Conservation (phyloP, 2,113 vertebrate genomes). For the Neomonachus schauinslandi region DNA sequence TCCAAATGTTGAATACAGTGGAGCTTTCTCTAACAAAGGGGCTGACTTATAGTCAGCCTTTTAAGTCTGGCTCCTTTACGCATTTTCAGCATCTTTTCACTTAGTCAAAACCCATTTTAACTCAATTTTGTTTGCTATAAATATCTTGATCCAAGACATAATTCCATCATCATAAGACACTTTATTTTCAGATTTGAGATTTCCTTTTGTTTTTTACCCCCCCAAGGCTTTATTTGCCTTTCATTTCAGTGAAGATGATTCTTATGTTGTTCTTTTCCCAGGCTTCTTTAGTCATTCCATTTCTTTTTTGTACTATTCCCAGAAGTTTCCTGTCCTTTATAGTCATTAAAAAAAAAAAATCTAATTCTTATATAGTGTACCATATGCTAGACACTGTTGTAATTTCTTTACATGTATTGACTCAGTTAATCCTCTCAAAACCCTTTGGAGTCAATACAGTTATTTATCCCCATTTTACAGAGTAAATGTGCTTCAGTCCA, state of each 20-base stretch:
- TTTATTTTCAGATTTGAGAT: slow-evolving; percentile 44
- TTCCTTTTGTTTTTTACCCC: neutral
- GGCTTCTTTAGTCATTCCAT: neutral
- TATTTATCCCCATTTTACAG: neutral
- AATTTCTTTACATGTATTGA: neutral
- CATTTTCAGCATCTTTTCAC: neutral
- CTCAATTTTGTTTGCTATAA: slow-evolving; percentile 36
- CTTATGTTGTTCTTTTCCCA: neutral
- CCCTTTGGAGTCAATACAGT: neutral
- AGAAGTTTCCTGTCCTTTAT: slow-evolving; percentile 34
- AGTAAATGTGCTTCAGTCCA: neutral
- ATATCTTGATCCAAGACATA: neutral
- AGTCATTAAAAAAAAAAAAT: neutral
- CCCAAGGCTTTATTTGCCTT: neutral
- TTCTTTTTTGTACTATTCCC: slow-evolving; percentile 44
- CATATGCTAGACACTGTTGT: neutral
- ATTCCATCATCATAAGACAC: neutral
- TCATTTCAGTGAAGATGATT: neutral
- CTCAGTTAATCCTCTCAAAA: neutral
- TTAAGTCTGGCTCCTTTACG: neutral
- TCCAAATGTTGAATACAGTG: neutral
- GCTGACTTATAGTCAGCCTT: neutral
- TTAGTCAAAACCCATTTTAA: slow-evolving; percentile 15
- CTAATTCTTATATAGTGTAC: neutral
- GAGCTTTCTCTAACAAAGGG: neutral